These are phyloP conservation scores for Tragulus kanchil DNA, from an alignment of 2,113 vertebrate species.

Conservation along the genomic window DNA sequence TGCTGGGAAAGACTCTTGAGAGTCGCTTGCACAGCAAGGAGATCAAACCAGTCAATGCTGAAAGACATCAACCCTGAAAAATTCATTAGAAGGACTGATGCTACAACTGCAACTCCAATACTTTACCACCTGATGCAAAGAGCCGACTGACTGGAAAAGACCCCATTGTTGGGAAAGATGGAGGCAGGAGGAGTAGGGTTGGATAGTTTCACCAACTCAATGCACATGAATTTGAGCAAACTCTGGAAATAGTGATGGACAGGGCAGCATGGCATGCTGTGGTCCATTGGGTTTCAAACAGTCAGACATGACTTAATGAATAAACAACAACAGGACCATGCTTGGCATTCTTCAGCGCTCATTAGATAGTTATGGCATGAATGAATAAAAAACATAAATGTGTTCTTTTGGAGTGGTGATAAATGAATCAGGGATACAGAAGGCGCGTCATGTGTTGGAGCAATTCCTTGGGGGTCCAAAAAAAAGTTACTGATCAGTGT, in stretches of 20 bases:
- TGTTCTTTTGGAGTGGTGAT: neutral
- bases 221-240: neutral
- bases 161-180: neutral
- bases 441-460: neutral
- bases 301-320: neutral
- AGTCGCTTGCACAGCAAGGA: neutral
- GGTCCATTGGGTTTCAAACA: neutral
- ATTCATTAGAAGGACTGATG: neutral
- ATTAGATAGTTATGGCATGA: neutral
- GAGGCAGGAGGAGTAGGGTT: neutral
- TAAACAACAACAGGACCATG: neutral
- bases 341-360: neutral
- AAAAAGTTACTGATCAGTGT: too few species aligned
- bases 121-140: neutral
- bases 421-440: neutral
- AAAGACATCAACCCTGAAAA: neutral
- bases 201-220: neutral
- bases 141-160: neutral
- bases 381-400: neutral
- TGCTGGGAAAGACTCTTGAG: neutral
- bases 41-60: neutral
- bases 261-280: neutral
- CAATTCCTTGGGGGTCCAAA: neutral
- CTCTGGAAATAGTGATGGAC: neutral
- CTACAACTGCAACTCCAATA: neutral